Percentiles rank a stretch among this genome's conserved stretches.
Conservation (phyloP, 2,113 vertebrate genomes). For the Podarcis raffonei region DNA sequence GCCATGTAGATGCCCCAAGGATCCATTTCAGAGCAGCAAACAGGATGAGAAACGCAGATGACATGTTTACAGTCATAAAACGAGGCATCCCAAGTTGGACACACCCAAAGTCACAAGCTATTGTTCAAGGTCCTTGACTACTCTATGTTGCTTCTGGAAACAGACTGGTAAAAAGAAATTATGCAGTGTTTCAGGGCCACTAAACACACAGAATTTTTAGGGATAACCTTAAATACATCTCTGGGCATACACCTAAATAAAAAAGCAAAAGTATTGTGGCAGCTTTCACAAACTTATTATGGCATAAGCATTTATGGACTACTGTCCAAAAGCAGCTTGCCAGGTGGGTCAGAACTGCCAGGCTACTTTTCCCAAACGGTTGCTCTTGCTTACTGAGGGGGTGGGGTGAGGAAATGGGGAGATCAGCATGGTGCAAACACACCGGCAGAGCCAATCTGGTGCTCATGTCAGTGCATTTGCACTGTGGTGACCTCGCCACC, state of each 20-base stretch:
- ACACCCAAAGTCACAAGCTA: background rate
- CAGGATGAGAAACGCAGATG: constrained; percentile 4
- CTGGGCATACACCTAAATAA: background rate
- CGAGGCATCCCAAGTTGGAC: constrained; percentile 2
- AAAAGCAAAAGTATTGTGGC: background rate
- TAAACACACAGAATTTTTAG: background rate
- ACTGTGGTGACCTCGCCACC: too few relatives aligned
- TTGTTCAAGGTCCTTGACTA: constrained; percentile 25
- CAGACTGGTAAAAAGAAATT: background rate
- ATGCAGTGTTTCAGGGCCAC: background rate
- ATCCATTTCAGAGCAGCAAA: background rate
- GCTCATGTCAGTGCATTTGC: too few relatives aligned
- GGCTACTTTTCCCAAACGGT: too few relatives aligned
- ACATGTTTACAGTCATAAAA: background rate
- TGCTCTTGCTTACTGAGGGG: too few relatives aligned
- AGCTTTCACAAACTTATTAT: background rate
- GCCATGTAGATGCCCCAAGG: background rate
- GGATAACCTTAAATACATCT: background rate
- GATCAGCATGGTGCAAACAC: too few relatives aligned
- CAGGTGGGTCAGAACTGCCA: too few relatives aligned
- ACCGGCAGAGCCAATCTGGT: too few relatives aligned
- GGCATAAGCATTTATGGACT: background rate
- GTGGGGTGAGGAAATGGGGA: too few relatives aligned
- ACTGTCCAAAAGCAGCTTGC: background rate
- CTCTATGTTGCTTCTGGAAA: background rate